A percentile compares a stretch with the other conserved stretches of the same genome.
phyloP scores from a whole-genome alignment of 2,797 vertebrate species.

The Valencia hispanica region DNA sequence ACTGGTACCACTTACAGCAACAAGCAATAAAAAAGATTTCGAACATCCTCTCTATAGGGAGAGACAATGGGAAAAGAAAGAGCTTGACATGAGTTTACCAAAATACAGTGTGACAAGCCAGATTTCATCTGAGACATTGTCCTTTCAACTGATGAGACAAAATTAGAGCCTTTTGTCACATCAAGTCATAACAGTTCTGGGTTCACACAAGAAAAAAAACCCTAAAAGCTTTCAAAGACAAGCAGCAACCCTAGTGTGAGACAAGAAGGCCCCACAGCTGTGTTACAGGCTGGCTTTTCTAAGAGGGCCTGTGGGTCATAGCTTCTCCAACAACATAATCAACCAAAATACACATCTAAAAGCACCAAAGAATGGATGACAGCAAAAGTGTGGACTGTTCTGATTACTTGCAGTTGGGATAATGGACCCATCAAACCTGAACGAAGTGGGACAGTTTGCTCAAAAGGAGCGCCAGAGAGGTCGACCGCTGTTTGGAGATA shows the following conservation, averaged over 20 bases:
- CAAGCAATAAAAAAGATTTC: not conserved
- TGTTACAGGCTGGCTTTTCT: not conserved
- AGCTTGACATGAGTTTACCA: not conserved
- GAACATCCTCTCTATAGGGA: not conserved
- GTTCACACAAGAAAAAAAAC: not conserved
- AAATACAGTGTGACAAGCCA: conserved; percentile 2
- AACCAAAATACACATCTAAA: conserved; percentile 3
- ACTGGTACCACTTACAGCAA: not conserved
- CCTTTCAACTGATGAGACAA: conserved; percentile 12
- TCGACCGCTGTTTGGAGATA: not conserved
- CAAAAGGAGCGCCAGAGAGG: not conserved
- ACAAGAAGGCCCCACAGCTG: conserved; percentile 6
- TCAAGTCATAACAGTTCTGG: conserved; percentile 5
- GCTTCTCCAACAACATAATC: conserved; percentile 9
- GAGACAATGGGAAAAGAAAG: conserved; percentile 2
- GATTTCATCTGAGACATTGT: conserved; percentile 5
- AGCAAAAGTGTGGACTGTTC: not conserved
- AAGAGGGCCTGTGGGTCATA: not conserved
- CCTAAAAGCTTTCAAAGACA: conserved; percentile 2
- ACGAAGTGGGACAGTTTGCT: conserved; percentile 4
- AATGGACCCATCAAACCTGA: conserved; percentile 1
- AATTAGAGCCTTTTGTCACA: conserved; percentile 24
- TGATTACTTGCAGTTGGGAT: not conserved
- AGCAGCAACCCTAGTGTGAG: conserved; percentile 6
- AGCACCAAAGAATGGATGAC: not conserved